These are phyloP conservation scores for Mechanitis mazaeus DNA, from an alignment of 2,888 invertebrate genomes.

Conservation along the genomic window DNA sequence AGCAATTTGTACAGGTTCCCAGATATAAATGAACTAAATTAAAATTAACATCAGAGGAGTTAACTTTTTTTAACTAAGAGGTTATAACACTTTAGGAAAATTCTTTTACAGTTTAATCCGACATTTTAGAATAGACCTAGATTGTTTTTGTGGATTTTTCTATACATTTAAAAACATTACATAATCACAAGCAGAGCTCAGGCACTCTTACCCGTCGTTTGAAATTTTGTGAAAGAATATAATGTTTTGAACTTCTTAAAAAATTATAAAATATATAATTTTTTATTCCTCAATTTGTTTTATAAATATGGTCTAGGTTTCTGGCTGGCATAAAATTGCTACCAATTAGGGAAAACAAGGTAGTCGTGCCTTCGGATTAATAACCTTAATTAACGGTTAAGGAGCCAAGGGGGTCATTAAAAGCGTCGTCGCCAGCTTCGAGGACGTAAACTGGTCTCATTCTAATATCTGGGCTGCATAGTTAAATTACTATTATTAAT, in stretches of 20 bases:
- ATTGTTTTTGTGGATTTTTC: no score
- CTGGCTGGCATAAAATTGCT: slow-evolving; percentile 64
- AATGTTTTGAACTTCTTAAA: slow-evolving; percentile 13
- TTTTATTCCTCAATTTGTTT: slow-evolving; percentile 38
- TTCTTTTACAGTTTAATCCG: no score
- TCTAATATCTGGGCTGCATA: slow-evolving; percentile 10
- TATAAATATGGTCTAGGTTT: slow-evolving; percentile 50
- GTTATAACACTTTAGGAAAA: no score
- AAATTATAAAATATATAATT: slow-evolving; percentile 27
- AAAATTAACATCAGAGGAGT: no score
- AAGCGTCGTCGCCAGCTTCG: slow-evolving; percentile 43
- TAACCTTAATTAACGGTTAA: slow-evolving; percentile 68
- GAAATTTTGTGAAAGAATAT: neutral
- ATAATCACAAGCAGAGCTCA: no score
- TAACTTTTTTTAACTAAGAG: no score
- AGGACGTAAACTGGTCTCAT: slow-evolving; percentile 40
- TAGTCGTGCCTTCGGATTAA: slow-evolving; percentile 69
- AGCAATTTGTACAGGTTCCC: no score
- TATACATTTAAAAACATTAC: no score
- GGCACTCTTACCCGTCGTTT: no score
- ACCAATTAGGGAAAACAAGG: slow-evolving; percentile 72
- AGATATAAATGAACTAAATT: no score
- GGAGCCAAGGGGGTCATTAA: slow-evolving; percentile 55
- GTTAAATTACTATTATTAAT: no score
- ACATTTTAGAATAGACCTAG: no score